Conservation (phyloP, 2,888 invertebrate species). For the Mystacides longicornis region DNA sequence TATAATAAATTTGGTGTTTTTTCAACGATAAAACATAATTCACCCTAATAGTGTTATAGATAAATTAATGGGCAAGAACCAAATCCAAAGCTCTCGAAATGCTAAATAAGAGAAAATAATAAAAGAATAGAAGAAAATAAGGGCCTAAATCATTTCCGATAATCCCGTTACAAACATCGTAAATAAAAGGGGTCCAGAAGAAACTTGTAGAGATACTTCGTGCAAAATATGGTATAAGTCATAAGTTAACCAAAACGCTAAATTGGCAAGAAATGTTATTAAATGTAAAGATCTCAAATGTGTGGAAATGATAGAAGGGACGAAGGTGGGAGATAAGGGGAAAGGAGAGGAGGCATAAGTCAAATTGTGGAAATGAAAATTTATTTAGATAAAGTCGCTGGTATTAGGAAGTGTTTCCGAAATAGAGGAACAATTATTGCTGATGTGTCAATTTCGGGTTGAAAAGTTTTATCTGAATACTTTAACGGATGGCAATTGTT, state of each 20-base stretch:
- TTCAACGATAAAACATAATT: too few species aligned
- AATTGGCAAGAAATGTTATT: not conserved
- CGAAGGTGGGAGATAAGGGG: not conserved
- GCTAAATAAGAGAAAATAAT: not conserved
- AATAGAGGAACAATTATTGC: not conserved
- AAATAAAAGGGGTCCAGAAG: not conserved
- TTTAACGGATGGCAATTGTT: too few species aligned
- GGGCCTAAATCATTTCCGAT: not conserved
- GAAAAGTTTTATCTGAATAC: too few species aligned
- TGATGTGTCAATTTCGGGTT: not conserved
- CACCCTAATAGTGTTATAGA: too few species aligned
- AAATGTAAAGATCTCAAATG: constrained; percentile 2
- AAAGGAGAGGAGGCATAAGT: not conserved
- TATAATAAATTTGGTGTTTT: too few species aligned
- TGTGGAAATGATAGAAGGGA: constrained; percentile 1
- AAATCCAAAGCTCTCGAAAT: too few species aligned
- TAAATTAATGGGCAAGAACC: too few species aligned
- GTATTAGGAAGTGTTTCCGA: not conserved
- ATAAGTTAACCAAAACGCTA: constrained; percentile 1
- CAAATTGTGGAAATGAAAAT: constrained; percentile 1
- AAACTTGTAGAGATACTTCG: not conserved
- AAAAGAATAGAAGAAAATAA: not conserved
- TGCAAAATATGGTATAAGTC: not conserved
- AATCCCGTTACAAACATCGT: not conserved
- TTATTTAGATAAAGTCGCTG: not conserved